phyloP scores from a whole-genome alignment of 2,797 vertebrate genomes.

The Rhadinocentrus ornatus region DNA sequence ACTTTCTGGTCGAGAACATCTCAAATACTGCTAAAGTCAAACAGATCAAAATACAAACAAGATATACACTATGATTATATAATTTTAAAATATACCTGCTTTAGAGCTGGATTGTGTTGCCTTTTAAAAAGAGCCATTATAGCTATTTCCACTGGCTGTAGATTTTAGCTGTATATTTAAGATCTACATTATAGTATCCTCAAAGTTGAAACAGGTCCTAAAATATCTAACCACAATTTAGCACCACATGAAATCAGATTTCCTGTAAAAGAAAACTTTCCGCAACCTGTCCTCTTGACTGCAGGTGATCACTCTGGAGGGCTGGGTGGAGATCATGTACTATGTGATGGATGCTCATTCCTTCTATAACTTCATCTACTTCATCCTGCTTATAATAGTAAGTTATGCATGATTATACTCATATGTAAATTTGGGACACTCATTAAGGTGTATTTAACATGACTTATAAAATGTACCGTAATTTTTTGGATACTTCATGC shows the following conservation, averaged over 20 bases:
- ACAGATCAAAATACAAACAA: too few relatives aligned
- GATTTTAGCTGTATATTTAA: background rate
- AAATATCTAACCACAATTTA: background rate
- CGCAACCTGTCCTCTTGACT: background rate
- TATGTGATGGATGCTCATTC: slow-evolving; percentile 99
- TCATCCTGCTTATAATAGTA: slow-evolving; percentile 97
- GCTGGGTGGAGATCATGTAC: slow-evolving; percentile 99
- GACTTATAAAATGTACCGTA: background rate
- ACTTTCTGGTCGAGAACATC: too few relatives aligned
- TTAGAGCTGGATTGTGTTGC: background rate
- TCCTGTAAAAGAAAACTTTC: background rate
- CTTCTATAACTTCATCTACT: slow-evolving; percentile 99
- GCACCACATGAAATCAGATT: too few relatives aligned
- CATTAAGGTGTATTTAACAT: background rate
- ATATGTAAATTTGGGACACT: background rate
- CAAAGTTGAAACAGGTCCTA: background rate
- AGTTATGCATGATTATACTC: slow-evolving; percentile 71
- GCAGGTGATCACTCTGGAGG: slow-evolving; percentile 97
- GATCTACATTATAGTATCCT: background rate
- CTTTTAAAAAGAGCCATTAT: too few relatives aligned
- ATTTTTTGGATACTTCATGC: background rate
- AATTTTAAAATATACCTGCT: background rate
- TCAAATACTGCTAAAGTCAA: too few relatives aligned
- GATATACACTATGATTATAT: background rate
- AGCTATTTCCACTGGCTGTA: background rate